These are phyloP conservation scores for Idaea biselata DNA, from an alignment of 2,888 invertebrate species.

Conservation along the genomic window DNA sequence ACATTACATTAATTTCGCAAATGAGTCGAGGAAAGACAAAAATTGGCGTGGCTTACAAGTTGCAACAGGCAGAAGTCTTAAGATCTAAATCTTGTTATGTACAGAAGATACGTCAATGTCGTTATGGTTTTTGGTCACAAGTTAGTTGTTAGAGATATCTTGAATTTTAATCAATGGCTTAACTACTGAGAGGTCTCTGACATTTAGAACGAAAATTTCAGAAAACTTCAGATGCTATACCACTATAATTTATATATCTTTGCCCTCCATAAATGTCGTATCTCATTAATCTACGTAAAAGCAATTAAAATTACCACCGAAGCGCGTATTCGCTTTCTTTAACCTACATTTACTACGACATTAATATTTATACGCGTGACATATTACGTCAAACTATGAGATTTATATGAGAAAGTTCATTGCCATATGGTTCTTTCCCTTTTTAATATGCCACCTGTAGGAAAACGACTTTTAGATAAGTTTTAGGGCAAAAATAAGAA, in stretches of 20 bases:
- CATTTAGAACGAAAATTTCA: too few relatives aligned
- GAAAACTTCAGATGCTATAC: background rate
- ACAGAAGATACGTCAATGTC: too few relatives aligned
- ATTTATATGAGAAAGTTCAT: slow-evolving; percentile 1
- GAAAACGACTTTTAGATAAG: background rate
- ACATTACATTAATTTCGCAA: too few relatives aligned
- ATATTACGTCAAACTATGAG: slow-evolving; percentile 7
- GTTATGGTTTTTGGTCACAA: too few relatives aligned
- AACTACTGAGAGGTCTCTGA: too few relatives aligned
- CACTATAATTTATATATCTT: background rate
- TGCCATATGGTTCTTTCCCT: background rate
- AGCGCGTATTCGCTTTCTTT: slow-evolving; percentile 14
- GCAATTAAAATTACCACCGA: background rate
- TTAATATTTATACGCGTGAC: slow-evolving; percentile 13
- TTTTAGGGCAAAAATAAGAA: background rate
- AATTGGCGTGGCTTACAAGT: too few relatives aligned
- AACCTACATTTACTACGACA: slow-evolving; percentile 8
- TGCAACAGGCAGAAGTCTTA: too few relatives aligned
- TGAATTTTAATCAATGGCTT: too few relatives aligned
- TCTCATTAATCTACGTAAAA: slow-evolving; percentile 1
- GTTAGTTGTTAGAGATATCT: too few relatives aligned
- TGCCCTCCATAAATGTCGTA: background rate
- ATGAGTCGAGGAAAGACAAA: too few relatives aligned
- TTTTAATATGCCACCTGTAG: background rate
- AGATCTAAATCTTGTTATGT: too few relatives aligned